Base-by-base conservation (phyloP, 2,888 invertebrate genomes). In the Girardia tigrina region DNA sequence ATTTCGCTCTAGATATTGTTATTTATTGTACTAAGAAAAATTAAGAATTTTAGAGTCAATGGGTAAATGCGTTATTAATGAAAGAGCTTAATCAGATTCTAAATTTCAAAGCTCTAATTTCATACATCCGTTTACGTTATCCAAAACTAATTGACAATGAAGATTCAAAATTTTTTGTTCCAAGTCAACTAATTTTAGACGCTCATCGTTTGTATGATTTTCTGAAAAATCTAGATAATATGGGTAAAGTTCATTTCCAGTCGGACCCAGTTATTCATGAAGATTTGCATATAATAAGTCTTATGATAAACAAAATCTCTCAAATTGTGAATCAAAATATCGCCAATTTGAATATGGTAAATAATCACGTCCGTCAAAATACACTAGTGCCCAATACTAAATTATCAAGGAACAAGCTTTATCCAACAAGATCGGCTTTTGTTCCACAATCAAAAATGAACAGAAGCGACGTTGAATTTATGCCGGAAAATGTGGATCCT, bases 91-190 rank as follows among this genome's bases (percentile, higher is more conserved):
- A 56, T 56, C 56, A 56, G 56, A 12, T 56, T 2, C 56, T 20
- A 56, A 56, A 56, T 56, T 56, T 56, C 23, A 56, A 56, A 56
- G 4, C n/a, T 56, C n/a, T 56, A 2, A 23, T 56, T 6, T 56
- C 56, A 12, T 56, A 56, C n/a, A 16, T 56, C n/a, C 56, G 23
- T 56, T 56, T 56, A 56, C 56, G 56, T 56, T 56, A 56, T 56
- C 56, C 56, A 8, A 56, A 56, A 56, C 23, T 56, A 56, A 56
- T 56, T n/a, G 56, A 56, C 23, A 56, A 56, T 56, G 56, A 56
- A 56, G 56, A 56, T 56, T 56, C 56, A 56, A 56, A 56, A 56
- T 56, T 56, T n/a, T 20, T 56, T 56, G 56, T 56, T n/a, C 56
- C 56, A 12, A 56, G 56, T 20, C 20, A 56, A 16, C n/a, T 56